Conservation (phyloP, 2,113 vertebrate genomes). For the Bettongia penicillata region DNA sequence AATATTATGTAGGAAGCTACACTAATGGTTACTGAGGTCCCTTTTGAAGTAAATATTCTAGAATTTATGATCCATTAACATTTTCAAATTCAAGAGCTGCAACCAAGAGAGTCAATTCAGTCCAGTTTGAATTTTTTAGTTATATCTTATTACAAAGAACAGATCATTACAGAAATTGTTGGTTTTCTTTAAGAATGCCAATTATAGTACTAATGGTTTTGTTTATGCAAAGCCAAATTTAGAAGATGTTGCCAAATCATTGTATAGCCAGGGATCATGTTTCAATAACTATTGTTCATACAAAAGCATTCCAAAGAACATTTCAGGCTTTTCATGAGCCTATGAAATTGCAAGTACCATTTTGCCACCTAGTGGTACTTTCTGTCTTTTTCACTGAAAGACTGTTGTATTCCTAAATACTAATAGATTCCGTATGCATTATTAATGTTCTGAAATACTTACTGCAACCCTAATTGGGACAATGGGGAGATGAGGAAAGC, state of each 20-base stretch:
- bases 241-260: neutral
- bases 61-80: neutral
- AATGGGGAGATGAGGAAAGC: neutral
- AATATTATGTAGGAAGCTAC: neutral
- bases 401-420: neutral
- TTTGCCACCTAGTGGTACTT: conserved; percentile 84
- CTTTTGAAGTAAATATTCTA: conserved; percentile 6
- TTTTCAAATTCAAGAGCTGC: conserved; percentile 11
- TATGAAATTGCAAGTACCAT: conserved; percentile 63
- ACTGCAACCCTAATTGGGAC: neutral
- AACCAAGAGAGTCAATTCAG: neutral
- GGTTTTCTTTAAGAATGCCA: neutral
- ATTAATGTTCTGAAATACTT: conserved; percentile 10
- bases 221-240: neutral
- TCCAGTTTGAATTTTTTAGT: neutral
- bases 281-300: neutral
- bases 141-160: neutral
- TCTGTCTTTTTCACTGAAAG: neutral
- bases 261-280: neutral
- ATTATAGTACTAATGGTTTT: neutral
- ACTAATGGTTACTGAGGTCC: neutral
- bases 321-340: neutral
- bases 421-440: neutral
- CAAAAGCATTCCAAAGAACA: neutral
- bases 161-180: neutral